These are phyloP conservation scores for Drosophila kohkoa DNA, from an alignment of 1,140 invertebrate species.

Conservation along the genomic window DNA sequence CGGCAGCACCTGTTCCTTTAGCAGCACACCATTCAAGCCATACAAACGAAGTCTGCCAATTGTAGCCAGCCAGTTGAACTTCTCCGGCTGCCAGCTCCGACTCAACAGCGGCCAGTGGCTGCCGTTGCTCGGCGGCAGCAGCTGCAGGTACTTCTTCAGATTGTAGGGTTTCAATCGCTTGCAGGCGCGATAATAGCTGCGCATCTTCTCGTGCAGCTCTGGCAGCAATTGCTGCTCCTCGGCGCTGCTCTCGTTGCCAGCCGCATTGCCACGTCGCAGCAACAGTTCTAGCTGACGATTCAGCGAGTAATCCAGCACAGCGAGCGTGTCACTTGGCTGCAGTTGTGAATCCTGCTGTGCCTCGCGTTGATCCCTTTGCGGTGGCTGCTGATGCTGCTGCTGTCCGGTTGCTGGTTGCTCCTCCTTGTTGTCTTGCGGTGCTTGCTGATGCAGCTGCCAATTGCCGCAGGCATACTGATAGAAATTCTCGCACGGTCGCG, in stretches of 20 bases:
- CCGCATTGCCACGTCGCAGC: conserved; percentile 38
- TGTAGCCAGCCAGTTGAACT: conserved; percentile 71
- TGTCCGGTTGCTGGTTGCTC: conserved; percentile 36
- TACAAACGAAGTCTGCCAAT: conserved; percentile 68
- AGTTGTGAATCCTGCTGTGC: conserved; percentile 42
- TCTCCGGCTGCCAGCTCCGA: conserved; percentile 64
- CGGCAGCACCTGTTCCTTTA: conserved; percentile 72
- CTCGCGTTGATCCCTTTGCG: conserved; percentile 21
- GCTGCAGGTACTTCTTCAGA: conserved; percentile 76
- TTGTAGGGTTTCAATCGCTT: conserved; percentile 80
- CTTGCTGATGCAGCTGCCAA: conserved; percentile 73
- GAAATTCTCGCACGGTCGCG: conserved; percentile 78
- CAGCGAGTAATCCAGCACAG: conserved; percentile 59
- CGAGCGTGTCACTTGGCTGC: conserved; percentile 67
- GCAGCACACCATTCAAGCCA: conserved; percentile 73
- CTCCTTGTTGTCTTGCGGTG: conserved; percentile 11
- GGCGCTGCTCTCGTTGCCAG: conserved; percentile 32
- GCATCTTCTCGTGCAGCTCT: conserved; percentile 53
- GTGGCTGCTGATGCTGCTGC: conserved; percentile 45
- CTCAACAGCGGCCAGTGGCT: conserved; percentile 67
- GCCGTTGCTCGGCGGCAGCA: conserved; percentile 57
- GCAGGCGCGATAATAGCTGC: conserved; percentile 73
- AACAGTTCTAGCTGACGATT: conserved; percentile 68
- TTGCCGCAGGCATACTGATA: conserved; percentile 82
- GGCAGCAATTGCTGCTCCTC: conserved; percentile 38